Evolutionary conservation across 1,140 invertebrate species (phyloP).

Genomic region (Diuraphis noxia): DNA sequence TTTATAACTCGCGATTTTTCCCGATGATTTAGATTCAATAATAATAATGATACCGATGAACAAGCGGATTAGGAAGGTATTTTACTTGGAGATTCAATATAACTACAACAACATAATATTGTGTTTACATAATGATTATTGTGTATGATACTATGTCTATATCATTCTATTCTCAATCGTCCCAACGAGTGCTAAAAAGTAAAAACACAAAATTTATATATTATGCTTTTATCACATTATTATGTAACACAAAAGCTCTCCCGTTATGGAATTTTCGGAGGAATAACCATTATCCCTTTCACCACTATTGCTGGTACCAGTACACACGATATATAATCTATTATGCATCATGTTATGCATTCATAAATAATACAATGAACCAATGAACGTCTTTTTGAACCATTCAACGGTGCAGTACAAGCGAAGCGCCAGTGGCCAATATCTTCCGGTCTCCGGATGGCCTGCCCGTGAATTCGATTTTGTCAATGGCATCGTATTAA

Average conservation of each 20-base stretch:
- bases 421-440: neutral
- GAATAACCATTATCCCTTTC: neutral
- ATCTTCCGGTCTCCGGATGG: neutral
- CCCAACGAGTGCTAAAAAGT: neutral
- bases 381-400: neutral
- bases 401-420: neutral
- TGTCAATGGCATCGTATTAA: conserved; percentile 13
- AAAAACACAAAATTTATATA: neutral
- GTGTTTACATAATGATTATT: neutral
- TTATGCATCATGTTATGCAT: neutral
- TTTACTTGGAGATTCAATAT: neutral
- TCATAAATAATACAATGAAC: neutral
- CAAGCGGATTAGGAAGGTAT: neutral
- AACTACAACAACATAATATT: neutral
- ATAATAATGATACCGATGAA: neutral
- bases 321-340: neutral
- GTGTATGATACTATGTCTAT: neutral
- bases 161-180: neutral
- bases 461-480: neutral
- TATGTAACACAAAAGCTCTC: neutral
- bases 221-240: neutral
- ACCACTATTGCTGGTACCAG: neutral
- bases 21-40: neutral
- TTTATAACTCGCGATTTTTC: neutral
- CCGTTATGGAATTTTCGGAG: no score